These are phyloP conservation scores for Achlya flavicornis DNA, from an alignment of 2,888 invertebrate species.

Conservation along the genomic window DNA sequence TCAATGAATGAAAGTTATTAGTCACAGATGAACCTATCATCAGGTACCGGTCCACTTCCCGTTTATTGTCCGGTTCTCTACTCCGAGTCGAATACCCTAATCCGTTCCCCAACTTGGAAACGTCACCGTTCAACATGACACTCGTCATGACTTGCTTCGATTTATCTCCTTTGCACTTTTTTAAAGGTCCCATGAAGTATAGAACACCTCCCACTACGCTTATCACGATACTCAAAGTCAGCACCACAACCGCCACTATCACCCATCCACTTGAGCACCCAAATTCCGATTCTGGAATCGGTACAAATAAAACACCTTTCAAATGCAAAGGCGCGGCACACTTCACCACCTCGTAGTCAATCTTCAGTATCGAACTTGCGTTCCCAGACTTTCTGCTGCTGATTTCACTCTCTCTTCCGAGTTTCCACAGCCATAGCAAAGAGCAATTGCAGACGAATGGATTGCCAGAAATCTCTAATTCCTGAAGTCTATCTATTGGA, in stretches of 20 bases:
- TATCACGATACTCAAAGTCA: slow-evolving; percentile 82
- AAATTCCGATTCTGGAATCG: slow-evolving; percentile 85
- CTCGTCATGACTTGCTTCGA: slow-evolving; percentile 82
- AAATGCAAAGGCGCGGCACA: slow-evolving; percentile 85
- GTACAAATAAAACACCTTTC: slow-evolving; percentile 77
- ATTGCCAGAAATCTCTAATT: slow-evolving; percentile 91
- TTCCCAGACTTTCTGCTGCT: slow-evolving; percentile 66
- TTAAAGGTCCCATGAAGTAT: slow-evolving; percentile 79
- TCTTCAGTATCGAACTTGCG: slow-evolving; percentile 67
- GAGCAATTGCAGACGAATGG: slow-evolving; percentile 94
- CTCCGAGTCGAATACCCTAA: slow-evolving; percentile 77
- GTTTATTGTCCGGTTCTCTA: slow-evolving; percentile 75
- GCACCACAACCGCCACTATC: slow-evolving; percentile 80
- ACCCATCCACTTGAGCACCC: slow-evolving; percentile 86
- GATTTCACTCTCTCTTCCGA: slow-evolving; percentile 78
- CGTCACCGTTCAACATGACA: slow-evolving; percentile 80
- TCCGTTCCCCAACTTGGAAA: slow-evolving; percentile 79
- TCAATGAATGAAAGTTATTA: slow-evolving; percentile 79
- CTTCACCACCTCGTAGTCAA: slow-evolving; percentile 84
- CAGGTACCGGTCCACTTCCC: slow-evolving; percentile 78
- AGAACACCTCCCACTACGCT: slow-evolving; percentile 78
- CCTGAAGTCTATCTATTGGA: slow-evolving; percentile 90
- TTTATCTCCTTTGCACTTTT: slow-evolving; percentile 80
- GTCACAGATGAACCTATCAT: slow-evolving; percentile 81
- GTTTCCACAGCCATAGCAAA: slow-evolving; percentile 92